These are phyloP conservation scores for Vireo altiloquus DNA, from an alignment of 2,113 vertebrate genomes.

Conservation along the genomic window DNA sequence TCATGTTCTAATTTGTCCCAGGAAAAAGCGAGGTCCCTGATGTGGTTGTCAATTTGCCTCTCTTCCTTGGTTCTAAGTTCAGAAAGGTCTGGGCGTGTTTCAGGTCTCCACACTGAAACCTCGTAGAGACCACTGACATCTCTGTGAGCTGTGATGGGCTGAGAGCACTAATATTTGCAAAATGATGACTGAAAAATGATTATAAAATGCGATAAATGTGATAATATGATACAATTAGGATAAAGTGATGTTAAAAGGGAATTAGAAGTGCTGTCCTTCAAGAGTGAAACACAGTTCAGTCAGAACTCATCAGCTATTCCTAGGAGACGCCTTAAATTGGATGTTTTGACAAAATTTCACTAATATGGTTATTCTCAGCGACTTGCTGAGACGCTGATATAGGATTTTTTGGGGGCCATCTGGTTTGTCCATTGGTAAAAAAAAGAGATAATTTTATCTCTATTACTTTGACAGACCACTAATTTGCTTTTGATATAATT, in stretches of 20 bases:
- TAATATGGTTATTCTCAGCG: background rate
- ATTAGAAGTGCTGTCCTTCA: slow-evolving; percentile 7
- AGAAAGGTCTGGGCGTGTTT: background rate
- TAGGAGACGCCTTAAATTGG: background rate
- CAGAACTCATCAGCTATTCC: slow-evolving; percentile 1
- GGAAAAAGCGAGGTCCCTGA: background rate
- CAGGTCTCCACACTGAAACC: background rate
- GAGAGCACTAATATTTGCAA: background rate
- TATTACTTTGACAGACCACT: slow-evolving; percentile 16
- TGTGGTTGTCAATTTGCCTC: background rate
- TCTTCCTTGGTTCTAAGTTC: background rate
- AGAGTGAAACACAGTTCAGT: background rate
- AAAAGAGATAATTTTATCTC: background rate
- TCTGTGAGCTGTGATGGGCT: background rate
- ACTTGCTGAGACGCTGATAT: background rate
- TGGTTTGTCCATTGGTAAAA: background rate
- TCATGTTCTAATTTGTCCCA: background rate
- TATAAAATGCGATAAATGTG: background rate
- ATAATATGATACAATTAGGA: background rate
- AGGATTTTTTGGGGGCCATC: background rate
- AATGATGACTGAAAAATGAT: background rate
- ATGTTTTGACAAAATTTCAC: slow-evolving; percentile 41
- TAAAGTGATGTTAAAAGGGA: background rate
- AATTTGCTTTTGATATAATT: slow-evolving; percentile 23
- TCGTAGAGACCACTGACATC: background rate